A percentile compares a stretch with the other conserved stretches of the same genome.
phyloP scores from a whole-genome alignment of 2,888 invertebrate species.

The Coleophora deauratella region DNA sequence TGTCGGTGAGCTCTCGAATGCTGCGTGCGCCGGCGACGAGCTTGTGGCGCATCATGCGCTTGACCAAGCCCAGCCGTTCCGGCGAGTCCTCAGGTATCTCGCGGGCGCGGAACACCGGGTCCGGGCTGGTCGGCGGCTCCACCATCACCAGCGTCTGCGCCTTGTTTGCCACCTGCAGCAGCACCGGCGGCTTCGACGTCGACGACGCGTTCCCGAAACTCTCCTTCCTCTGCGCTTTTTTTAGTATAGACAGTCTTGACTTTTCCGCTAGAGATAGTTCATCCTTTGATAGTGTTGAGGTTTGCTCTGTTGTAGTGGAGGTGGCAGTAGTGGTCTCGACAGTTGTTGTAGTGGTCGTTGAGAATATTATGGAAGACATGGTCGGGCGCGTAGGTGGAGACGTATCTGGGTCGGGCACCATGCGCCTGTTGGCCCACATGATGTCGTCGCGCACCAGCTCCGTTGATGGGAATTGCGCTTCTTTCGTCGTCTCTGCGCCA shows the following conservation, averaged over 20 bases:
- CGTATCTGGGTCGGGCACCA: slow-evolving; percentile 8
- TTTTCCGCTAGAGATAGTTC: slow-evolving; percentile 48
- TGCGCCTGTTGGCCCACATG: slow-evolving; percentile 10
- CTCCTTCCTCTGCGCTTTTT: slow-evolving; percentile 47
- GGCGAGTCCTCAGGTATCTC: slow-evolving; percentile 36
- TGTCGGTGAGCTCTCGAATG: slow-evolving; percentile 50
- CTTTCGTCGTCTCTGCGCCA: slow-evolving; percentile 28
- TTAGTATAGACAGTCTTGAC: slow-evolving; percentile 52
- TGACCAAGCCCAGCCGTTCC: slow-evolving; percentile 34
- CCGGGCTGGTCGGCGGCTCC: slow-evolving; percentile 30
- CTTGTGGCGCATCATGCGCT: slow-evolving; percentile 49
- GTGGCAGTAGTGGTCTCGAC: not conserved
- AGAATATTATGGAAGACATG: too few relatives aligned
- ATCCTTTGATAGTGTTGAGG: not conserved
- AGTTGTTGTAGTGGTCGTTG: not conserved
- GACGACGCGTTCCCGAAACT: slow-evolving; percentile 19
- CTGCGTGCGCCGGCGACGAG: slow-evolving; percentile 39
- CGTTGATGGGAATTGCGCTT: slow-evolving; percentile 12
- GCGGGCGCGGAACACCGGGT: slow-evolving; percentile 30
- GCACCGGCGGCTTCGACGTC: slow-evolving; percentile 47
- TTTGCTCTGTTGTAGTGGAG: slow-evolving; percentile 1
- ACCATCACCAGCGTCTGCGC: slow-evolving; percentile 50
- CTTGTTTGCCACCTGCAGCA: slow-evolving; percentile 43
- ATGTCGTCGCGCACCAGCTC: slow-evolving; percentile 14
- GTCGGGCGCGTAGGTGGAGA: too few relatives aligned